Conservation (phyloP, 2,888 invertebrate genomes). For the Rhingia rostrata region DNA sequence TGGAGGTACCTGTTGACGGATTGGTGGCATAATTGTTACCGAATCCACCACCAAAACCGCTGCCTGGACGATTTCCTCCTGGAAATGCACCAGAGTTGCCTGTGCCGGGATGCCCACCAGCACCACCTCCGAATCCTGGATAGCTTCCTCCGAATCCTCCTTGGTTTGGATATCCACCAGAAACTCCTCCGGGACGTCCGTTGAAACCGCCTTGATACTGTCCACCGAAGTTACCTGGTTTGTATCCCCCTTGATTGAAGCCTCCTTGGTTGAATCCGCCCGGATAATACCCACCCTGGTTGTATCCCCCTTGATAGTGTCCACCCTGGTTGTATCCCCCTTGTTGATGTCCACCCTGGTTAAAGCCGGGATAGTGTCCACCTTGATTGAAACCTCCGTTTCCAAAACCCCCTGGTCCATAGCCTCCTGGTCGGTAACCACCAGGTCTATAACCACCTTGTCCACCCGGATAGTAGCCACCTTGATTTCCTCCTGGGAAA, state of each 20-base stretch:
- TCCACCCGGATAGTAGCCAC: constrained; percentile 10
- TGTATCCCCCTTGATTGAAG: background rate
- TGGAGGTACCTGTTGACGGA: background rate
- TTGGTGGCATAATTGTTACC: constrained; percentile 28
- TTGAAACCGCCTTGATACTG: background rate
- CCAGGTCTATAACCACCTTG: constrained; percentile 53
- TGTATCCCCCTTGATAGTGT: constrained; percentile 13
- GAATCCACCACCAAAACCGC: constrained; percentile 12
- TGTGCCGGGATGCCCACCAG: constrained; percentile 22
- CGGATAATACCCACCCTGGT: constrained; percentile 27
- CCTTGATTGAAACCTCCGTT: background rate
- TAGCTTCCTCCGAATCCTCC: constrained; percentile 13
- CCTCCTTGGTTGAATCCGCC: constrained; percentile 19
- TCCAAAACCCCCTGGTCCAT: constrained; percentile 14
- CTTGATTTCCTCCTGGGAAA: constrained; percentile 21
- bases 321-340: constrained; percentile 24
- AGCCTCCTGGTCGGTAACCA: constrained; percentile 20
- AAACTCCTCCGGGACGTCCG: constrained; percentile 1
- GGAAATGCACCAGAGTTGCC: constrained; percentile 29
- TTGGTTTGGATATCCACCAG: background rate
- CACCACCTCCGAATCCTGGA: constrained; percentile 2
- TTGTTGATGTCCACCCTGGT: constrained; percentile 27
- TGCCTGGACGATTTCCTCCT: constrained; percentile 13
- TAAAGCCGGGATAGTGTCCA: no score
- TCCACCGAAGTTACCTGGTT: no score